A percentile compares a stretch with the other conserved stretches of the same genome.
Conservation (phyloP, 2,113 vertebrate species). For the Xyliphius kryptos region DNA sequence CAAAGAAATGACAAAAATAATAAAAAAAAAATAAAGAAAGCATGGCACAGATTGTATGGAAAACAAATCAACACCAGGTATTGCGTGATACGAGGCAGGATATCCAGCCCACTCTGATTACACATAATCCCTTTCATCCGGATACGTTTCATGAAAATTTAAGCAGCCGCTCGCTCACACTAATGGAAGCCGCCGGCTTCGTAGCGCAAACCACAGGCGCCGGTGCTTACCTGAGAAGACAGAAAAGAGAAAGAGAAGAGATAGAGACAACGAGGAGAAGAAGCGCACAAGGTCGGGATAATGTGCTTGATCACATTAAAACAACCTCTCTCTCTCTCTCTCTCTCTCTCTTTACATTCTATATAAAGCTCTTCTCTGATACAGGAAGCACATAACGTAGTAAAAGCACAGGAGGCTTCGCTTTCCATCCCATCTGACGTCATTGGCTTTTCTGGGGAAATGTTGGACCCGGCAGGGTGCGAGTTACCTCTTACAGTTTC, state of each 20-base stretch:
- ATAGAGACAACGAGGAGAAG: no score
- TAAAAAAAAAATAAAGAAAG: not conserved
- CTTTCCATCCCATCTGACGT: conserved; percentile 10
- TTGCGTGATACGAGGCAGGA: no score
- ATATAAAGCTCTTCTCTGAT: conserved; percentile 6
- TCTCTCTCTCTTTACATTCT: not conserved
- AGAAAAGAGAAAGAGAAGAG: not conserved
- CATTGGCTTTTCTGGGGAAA: conserved; percentile 11
- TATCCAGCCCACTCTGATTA: conserved; percentile 28
- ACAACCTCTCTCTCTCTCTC: not conserved
- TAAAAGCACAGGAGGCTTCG: no score
- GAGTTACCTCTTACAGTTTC: conserved; percentile 40
- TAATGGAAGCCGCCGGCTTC: conserved; percentile 32
- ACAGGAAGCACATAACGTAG: no score
- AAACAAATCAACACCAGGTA: no score
- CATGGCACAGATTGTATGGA: not conserved
- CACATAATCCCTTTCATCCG: conserved; percentile 31
- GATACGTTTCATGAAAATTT: conserved; percentile 40
- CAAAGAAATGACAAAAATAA: not conserved
- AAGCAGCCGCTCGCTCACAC: conserved; percentile 26
- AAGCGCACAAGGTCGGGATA: no score
- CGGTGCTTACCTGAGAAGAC: conserved; percentile 21
- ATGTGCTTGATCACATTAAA: conserved; percentile 34
- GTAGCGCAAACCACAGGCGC: conserved; percentile 28
- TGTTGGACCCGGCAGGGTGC: conserved; percentile 22